Base-by-base conservation (phyloP, 1,140 invertebrate species). In the Drosophila murphyi region DNA sequence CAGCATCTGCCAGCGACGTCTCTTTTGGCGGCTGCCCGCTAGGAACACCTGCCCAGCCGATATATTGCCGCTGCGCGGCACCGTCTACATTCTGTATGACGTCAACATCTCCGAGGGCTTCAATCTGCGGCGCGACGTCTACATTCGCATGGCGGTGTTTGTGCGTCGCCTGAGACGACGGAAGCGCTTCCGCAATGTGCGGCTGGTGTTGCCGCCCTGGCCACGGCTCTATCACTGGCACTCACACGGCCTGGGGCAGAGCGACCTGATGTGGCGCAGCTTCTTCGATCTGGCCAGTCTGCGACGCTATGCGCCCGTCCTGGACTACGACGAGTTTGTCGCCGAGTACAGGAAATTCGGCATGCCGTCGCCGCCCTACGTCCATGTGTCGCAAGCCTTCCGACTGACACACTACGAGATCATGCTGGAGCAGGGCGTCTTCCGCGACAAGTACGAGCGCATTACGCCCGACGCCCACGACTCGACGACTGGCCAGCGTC, bases 71-170 rank as follows among this genome's bases (percentile, higher is more conserved):
- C 50, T 88, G 6, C 59, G 70, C 3, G 87, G 88, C 34, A 60
- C 83, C 45, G 74, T 92, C 32, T 92, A 92, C 57, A 61, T 92
- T 12, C 64, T 99, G 32, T 99, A 99, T 93, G 97, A 99, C 93
- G 96, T 99, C 0, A 99, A 99, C 93, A 96, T 95, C 20, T 95
- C 96, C 2, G 98, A 99, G 94, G 98, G 98, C 0, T 99, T 99
- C 91, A 99, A 99, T 94, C 94, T 99, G 67, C 93, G 98, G 55
- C 94, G 98, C 71, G 98, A 99, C 94, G 98, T 99, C 6, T 99
- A 98, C 82, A 95, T 99, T 93, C 94, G 98, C 83, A 94, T 99
- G 80, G 97, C 98, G 8, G 95, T 96, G 57, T 95, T 98, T 79
- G 93, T 97, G 0, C 94, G 94, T 83, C 94, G 94, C 69, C 93